phyloP scores from a whole-genome alignment of 2,797 vertebrate genomes.

The Cheirogaleus major region DNA sequence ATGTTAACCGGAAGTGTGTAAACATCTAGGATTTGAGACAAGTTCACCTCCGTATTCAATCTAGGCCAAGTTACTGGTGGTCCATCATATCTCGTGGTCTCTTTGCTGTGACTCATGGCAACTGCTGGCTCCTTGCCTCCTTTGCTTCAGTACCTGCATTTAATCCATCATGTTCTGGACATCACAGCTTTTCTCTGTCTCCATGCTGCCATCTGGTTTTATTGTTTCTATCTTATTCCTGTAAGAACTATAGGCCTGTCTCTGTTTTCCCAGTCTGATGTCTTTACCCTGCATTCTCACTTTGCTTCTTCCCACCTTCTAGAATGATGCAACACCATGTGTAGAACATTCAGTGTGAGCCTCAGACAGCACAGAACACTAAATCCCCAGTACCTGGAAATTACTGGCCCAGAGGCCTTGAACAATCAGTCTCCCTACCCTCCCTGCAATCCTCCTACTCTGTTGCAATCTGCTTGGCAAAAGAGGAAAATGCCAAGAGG shows the following conservation, averaged over 20 bases:
- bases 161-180: neutral
- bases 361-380: neutral
- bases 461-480: neutral
- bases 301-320: neutral
- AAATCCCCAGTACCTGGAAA: neutral
- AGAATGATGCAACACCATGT: neutral
- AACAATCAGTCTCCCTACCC: neutral
- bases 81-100: neutral
- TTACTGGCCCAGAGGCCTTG: neutral
- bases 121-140: neutral
- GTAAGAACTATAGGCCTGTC: neutral
- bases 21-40: neutral
- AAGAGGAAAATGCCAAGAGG: neutral
- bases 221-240: neutral
- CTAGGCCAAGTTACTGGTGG: neutral
- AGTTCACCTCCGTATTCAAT: neutral
- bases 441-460: neutral
- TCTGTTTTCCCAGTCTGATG: neutral
- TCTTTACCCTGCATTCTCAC: neutral
- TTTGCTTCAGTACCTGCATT: neutral
- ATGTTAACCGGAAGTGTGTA: neutral
- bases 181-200: neutral
- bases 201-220: neutral
- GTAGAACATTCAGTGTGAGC: neutral
- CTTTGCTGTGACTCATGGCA: neutral